Percentiles rank a stretch among this genome's conserved stretches.
Evolutionary conservation across 2,113 vertebrate species (phyloP).

Genomic region (Garra rufa): DNA sequence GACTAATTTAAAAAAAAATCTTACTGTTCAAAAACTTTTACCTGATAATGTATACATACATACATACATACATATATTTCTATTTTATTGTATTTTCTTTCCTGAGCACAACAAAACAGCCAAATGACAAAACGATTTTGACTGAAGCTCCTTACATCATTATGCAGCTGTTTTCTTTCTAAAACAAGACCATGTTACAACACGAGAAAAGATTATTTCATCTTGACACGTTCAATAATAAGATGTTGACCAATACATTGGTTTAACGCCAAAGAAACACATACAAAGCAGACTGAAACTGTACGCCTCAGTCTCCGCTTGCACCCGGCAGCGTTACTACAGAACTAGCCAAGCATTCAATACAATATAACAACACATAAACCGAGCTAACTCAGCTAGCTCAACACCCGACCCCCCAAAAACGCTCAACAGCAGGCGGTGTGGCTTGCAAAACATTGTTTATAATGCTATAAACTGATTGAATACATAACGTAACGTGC

Average conservation of each 20-base stretch:
- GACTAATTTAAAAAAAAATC: no score
- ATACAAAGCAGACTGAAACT: neutral
- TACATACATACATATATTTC: no score
- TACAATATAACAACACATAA: neutral
- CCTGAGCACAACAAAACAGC: neutral
- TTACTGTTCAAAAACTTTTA: no score
- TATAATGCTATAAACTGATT: neutral
- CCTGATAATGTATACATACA: no score
- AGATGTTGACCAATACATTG: neutral
- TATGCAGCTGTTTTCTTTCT: neutral
- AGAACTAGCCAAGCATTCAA: conserved; percentile 18
- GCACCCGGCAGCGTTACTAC: neutral
- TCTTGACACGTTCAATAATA: neutral
- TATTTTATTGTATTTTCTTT: neutral
- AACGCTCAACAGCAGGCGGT: neutral
- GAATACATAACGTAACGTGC: no score
- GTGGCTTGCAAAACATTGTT: neutral
- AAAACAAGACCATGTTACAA: neutral
- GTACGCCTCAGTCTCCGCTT: neutral
- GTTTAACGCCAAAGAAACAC: neutral
- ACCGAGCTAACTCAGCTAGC: conserved; percentile 27
- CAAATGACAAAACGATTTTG: neutral
- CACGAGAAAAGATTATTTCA: neutral
- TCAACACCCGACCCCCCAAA: neutral
- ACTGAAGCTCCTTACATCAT: neutral